Evolutionary conservation across 1,140 invertebrate genomes (phyloP), one percentile per base, ranked within the genome.

Genomic region (Ceratitis capitata): DNA sequence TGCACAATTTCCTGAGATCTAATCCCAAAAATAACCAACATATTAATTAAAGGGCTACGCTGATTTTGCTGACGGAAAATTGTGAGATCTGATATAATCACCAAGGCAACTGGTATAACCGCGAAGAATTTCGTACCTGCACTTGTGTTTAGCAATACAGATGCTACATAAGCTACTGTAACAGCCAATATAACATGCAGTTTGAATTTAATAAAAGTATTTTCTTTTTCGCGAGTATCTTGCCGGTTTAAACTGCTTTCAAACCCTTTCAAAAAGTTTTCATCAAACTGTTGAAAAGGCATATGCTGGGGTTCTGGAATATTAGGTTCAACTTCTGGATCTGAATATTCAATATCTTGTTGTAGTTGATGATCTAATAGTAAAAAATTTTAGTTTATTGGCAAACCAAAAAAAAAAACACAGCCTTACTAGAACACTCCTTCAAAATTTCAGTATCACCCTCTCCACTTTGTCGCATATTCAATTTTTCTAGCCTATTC

Each of bases 241-340:
- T 35, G 12, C 14, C 53, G 23, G 6, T 83, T 53, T 53, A 35
- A 49, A 10, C n/a, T 83, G 23, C 26, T 53, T 32, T 83, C 47
- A 39, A 83, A 83, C 2, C 47, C 26, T 53, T 53, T 78, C 5
- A 78, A 78, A 45, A 39, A 45, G 39, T 42, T 26, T 45, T 78
- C n/a, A n/a, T n/a, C 69, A 78, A 78, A 78, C 23, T 78, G 69
- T 42, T n/a, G 69, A 78, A 45, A 45, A 12, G 35, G 69, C 78
- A 85, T 83, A 32, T 85, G 78, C 14, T 47, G 58, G 35, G 26
- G 78, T 42, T 61, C 45, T 45, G 83, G 58, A 47, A 47, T 83
- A 69, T 86, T 35, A 5, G 85, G 82, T 74, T 86, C 85, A 39
- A 86, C 85, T 84, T 86, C 85, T 51, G 85, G 85, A 84, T 86